Evolutionary conservation across 2,113 vertebrate genomes (phyloP).

Genomic region (Sphaerodactylus townsendi): DNA sequence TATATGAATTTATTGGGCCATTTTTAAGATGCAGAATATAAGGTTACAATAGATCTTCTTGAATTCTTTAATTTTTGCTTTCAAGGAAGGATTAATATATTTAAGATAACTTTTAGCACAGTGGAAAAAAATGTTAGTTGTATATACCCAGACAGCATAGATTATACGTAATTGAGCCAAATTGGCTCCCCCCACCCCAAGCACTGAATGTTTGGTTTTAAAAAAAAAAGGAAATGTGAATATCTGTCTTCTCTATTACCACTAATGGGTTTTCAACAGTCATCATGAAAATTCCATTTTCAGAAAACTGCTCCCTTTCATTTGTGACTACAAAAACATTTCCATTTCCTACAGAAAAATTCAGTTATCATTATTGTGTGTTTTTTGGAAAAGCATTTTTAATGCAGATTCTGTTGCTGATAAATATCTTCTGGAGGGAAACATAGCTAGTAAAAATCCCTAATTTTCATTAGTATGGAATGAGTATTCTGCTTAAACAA

Average conservation of each 20-base stretch:
- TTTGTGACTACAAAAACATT: slow-evolving; percentile 29
- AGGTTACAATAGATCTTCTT: not conserved
- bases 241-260: slow-evolving; percentile 33
- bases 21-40: slow-evolving; percentile 29
- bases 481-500: slow-evolving; percentile 2
- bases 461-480: not conserved
- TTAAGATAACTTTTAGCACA: slow-evolving; percentile 37
- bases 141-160: slow-evolving; percentile 9
- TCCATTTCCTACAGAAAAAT: slow-evolving; percentile 16
- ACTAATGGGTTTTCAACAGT: slow-evolving; percentile 55
- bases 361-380: not conserved
- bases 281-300: slow-evolving; percentile 17
- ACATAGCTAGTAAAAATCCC: slow-evolving; percentile 3
- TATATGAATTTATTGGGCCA: no score
- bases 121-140: slow-evolving; percentile 1
- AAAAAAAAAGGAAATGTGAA: slow-evolving; percentile 39
- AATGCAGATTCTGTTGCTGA: slow-evolving; percentile 19
- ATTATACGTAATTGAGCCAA: slow-evolving; percentile 45
- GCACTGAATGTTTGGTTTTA: slow-evolving; percentile 24
- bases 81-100: slow-evolving; percentile 25
- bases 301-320: slow-evolving; percentile 25
- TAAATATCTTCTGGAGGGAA: slow-evolving; percentile 1
- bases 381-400: slow-evolving; percentile 13
- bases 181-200: slow-evolving; percentile 40
- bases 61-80: slow-evolving; percentile 20